Evolutionary conservation across 2,797 vertebrate genomes (phyloP).

Genomic region (Naso thynnoides): DNA sequence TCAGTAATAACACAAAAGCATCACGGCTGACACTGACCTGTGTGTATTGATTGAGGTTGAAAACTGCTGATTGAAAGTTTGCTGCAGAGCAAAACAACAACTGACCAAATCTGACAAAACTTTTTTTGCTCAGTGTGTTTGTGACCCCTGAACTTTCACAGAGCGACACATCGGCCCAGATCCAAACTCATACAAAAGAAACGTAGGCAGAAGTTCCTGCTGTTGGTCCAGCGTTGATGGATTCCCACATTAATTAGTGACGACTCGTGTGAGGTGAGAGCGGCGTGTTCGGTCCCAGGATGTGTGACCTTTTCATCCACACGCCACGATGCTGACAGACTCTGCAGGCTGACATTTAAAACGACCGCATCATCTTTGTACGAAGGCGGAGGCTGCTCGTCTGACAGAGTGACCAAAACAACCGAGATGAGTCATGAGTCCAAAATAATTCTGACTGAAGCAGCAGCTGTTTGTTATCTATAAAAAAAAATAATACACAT

Average conservation of each 20-base stretch:
- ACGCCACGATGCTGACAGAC: slow-evolving; percentile 8
- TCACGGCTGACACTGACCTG: too few species aligned
- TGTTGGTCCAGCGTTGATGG: background rate
- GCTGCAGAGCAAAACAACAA: too few species aligned
- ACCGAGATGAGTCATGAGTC: slow-evolving; percentile 21
- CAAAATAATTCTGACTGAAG: background rate
- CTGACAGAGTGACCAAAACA: background rate
- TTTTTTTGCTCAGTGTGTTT: too few species aligned
- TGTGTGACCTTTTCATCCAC: slow-evolving; percentile 48
- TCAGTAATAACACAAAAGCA: too few species aligned
- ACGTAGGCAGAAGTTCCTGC: too few species aligned
- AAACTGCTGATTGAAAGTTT: too few species aligned
- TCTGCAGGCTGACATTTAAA: slow-evolving; percentile 46
- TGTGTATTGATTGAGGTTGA: too few species aligned
- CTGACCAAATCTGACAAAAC: too few species aligned
- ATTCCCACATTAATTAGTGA: background rate
- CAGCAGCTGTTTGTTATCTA: too few species aligned
- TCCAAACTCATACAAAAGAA: too few species aligned
- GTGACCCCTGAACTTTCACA: too few species aligned
- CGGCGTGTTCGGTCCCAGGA: background rate
- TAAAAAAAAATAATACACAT: background rate
- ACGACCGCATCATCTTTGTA: background rate
- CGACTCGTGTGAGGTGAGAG: background rate
- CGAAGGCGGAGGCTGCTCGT: background rate
- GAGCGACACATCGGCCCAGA: too few species aligned